These are phyloP conservation scores for Caenorhabditis tropicalis DNA, from an alignment of 1,140 invertebrate species.

Conservation along the genomic window DNA sequence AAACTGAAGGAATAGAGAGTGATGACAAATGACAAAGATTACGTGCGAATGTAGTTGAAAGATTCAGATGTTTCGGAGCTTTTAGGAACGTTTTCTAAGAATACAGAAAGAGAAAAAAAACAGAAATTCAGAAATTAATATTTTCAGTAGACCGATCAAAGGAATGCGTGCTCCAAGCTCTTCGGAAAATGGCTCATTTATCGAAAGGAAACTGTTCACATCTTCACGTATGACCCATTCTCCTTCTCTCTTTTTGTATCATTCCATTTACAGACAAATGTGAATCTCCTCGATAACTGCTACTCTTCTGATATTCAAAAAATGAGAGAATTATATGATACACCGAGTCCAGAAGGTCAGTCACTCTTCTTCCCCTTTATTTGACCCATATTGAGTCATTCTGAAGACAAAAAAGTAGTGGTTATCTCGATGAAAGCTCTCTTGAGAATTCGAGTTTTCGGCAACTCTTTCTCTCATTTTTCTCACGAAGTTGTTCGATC, in stretches of 20 bases:
- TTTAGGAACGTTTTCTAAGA: background rate
- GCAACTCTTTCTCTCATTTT: constrained; percentile 23
- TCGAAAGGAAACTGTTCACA: constrained; percentile 20
- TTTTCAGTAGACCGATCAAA: constrained; percentile 28
- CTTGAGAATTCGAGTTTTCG: background rate
- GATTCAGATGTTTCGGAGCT: background rate
- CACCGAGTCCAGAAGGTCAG: constrained; percentile 1
- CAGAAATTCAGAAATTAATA: background rate
- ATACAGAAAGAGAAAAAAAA: background rate
- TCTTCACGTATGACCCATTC: background rate
- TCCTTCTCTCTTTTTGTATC: too few relatives aligned
- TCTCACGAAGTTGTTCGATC: constrained; percentile 5
- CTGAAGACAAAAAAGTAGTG: background rate
- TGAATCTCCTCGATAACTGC: background rate
- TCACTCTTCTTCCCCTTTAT: background rate
- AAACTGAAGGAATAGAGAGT: background rate
- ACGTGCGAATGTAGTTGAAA: background rate
- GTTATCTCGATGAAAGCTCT: background rate
- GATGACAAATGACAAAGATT: constrained; percentile 16
- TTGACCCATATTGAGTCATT: background rate
- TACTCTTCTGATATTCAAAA: background rate
- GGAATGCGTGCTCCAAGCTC: background rate
- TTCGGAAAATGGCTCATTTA: background rate
- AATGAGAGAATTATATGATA: background rate
- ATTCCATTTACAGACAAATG: background rate